Percentiles rank a stretch among this genome's conserved stretches.
These are phyloP conservation scores for Apostichopus japonicus DNA, from an alignment of 35 echinoderm and acorn worm genomes.

Conservation along the genomic window DNA sequence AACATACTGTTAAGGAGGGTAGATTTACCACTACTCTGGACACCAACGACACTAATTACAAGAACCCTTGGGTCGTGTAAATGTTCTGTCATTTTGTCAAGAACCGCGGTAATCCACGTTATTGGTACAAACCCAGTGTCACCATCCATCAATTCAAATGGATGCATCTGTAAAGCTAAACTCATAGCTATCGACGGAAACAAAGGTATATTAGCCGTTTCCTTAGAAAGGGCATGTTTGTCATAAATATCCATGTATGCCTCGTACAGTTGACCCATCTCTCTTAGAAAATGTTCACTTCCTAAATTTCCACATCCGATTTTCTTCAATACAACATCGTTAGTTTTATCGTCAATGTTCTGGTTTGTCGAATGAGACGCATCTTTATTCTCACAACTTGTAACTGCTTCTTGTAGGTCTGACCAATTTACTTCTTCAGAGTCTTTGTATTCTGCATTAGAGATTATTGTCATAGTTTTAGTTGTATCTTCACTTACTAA, in stretches of 20 bases:
- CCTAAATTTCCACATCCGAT: conserved; percentile 13
- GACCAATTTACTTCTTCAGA: neutral
- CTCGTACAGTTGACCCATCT: conserved; percentile 30
- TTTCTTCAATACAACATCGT: neutral
- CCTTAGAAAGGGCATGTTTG: neutral
- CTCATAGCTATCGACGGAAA: neutral
- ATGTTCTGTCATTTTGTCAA: neutral
- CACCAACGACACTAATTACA: neutral
- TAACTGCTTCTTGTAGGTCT: too few species aligned
- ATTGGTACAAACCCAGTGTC: conserved; percentile 31
- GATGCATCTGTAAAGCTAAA: conserved; percentile 29
- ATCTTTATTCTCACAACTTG: too few species aligned
- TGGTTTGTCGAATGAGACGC: neutral
- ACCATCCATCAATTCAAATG: conserved; percentile 54
- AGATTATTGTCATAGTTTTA: neutral
- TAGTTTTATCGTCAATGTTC: neutral
- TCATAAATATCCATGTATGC: neutral
- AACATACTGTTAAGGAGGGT: conserved; percentile 53
- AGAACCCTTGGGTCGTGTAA: neutral
- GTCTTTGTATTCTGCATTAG: neutral
- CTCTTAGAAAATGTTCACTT: too few species aligned
- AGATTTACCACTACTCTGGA: conserved; percentile 59
- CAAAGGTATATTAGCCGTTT: neutral
- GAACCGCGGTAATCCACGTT: conserved; percentile 12
- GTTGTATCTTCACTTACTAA: neutral